These are phyloP conservation scores for Eupithecia insigniata DNA, from an alignment of 2,888 invertebrate species.

Conservation along the genomic window DNA sequence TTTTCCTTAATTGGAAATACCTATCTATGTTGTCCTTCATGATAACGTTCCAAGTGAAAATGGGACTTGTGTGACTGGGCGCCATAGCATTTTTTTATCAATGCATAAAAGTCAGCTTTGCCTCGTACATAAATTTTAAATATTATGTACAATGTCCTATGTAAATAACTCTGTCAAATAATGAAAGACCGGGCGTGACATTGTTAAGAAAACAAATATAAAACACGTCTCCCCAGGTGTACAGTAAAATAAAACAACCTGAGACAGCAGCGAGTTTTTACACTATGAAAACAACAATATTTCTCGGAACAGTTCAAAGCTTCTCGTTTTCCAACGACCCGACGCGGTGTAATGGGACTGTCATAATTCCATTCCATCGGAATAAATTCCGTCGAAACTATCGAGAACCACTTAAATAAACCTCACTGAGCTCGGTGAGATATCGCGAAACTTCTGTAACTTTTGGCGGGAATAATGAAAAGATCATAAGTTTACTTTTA, in stretches of 20 bases:
- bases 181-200: background rate
- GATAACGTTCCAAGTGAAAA: background rate
- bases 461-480: slow-evolving; percentile 34
- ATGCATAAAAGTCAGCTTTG: background rate
- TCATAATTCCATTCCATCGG: slow-evolving; percentile 35
- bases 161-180: background rate
- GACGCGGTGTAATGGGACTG: slow-evolving; percentile 30
- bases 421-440: slow-evolving; percentile 32
- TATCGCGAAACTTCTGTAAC: slow-evolving; percentile 37
- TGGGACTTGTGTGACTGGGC: background rate
- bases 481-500: slow-evolving; percentile 34
- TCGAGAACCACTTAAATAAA: slow-evolving; percentile 40
- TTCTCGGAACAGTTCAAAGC: slow-evolving; percentile 9
- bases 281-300: slow-evolving; percentile 12
- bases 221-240: background rate
- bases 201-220: background rate
- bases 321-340: background rate
- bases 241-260: slow-evolving; percentile 10
- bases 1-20: background rate
- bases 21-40: background rate
- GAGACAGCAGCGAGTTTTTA: no score
- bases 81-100: background rate
- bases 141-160: background rate
- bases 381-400: slow-evolving; percentile 39
- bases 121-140: background rate